These are phyloP conservation scores for Orchestia grillus DNA, from an alignment of 1,140 invertebrate species.

Conservation along the genomic window DNA sequence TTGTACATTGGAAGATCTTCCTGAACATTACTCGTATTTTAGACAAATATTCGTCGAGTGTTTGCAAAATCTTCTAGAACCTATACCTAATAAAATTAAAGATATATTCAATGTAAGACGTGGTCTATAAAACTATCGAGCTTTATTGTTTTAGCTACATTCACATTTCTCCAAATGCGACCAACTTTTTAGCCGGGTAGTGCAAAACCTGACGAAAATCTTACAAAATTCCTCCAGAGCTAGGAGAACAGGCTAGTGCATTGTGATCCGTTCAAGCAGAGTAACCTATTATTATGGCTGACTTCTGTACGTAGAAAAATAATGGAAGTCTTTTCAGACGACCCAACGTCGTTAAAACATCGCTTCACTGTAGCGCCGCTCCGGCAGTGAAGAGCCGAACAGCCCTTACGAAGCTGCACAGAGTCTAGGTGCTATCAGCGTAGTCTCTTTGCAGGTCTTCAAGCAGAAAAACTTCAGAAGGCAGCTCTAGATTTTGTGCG, in stretches of 20 bases:
- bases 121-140: no score
- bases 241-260: neutral
- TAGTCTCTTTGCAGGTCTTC: neutral
- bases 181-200: no score
- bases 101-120: no score
- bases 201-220: neutral
- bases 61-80: no score
- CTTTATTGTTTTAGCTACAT: no score
- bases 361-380: neutral
- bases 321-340: neutral
- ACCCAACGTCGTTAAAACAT: neutral
- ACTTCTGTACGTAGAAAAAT: neutral
- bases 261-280: neutral
- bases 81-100: no score
- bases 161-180: neutral
- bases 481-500: neutral
- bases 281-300: neutral
- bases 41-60: no score
- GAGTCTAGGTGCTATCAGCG: neutral
- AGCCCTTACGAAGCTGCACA: neutral
- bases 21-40: no score
- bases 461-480: neutral
- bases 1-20: no score
- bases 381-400: neutral
- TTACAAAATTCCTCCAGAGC: neutral